Base-by-base conservation (phyloP, 2,888 invertebrate species). In the Phaonia tiefii region DNA sequence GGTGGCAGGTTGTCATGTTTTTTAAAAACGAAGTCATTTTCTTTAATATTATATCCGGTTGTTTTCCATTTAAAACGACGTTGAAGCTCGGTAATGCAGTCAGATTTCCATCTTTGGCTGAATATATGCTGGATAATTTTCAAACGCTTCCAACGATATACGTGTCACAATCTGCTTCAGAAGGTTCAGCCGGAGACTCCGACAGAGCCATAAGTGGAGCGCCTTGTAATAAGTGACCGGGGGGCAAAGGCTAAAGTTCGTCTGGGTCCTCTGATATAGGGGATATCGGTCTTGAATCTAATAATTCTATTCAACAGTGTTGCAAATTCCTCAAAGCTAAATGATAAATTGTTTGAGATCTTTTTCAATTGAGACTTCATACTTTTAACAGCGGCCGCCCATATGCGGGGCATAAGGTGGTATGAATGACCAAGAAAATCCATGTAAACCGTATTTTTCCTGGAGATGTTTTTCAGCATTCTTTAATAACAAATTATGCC, bases 211-310 rank as follows among this genome's bases (percentile, higher is more conserved):
- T 17, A 11, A 75, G 42, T 7, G 71, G 69, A n/a, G 46, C 78
- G 7, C 49, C 74, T 15, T 66, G 54, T 17, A 79, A 51, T 11
- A 71, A 65, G 44, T 78, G 70, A 31, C 72, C 77, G 56, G 72
- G 66, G 20, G 72, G 66, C 37, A 73, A 37, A 15, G 78, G 49
- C 7, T 31, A 44, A 13, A 66, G 17, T 20, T 78, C 73, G 11
- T 37, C 26, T 31, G 44, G 31, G 13, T 60, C 51, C 67, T 56
- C 44, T 20, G 78, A 73, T n/a, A 67, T 72, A 5, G 66, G 71
- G 7, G 66, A 67, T 8, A 75, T 22, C 0, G 69, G 60, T 17
- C 58, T 63, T 1, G 66, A 66, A n/a, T 63, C 51, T n/a, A 76
- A 65, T 3, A 10, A 20, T 67, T 51, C 69, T n/a, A 51, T 15